phyloP scores from a whole-genome alignment of 2,888 invertebrate species.

The Gymnocheta viridis region DNA sequence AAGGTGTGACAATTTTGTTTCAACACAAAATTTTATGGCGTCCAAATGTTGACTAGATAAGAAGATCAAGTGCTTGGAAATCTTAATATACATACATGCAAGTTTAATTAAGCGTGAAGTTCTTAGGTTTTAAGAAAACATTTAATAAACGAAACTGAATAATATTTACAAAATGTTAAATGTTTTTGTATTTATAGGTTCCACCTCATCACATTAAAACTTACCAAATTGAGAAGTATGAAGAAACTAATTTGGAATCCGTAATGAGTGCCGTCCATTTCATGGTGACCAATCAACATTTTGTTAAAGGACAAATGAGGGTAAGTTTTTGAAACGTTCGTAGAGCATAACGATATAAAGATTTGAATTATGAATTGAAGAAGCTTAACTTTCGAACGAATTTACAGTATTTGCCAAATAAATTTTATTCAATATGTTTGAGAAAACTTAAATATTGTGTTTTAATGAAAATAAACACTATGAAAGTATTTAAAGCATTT shows the following conservation, averaged over 20 bases:
- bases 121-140: not conserved
- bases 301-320: constrained; percentile 80
- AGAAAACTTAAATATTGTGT: not conserved
- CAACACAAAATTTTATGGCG: too few relatives aligned
- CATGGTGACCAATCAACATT: constrained; percentile 81
- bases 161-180: constrained; percentile 4
- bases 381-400: too few relatives aligned
- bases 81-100: not conserved
- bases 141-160: constrained; percentile 7
- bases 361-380: too few relatives aligned
- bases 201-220: constrained; percentile 81
- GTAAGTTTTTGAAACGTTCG: constrained; percentile 71
- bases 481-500: not conserved
- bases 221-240: constrained; percentile 80
- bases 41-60: too few relatives aligned
- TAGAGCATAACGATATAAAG: too few relatives aligned
- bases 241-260: constrained; percentile 79
- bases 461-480: not conserved
- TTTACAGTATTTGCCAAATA: too few relatives aligned
- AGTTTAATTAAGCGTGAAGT: constrained; percentile 29
- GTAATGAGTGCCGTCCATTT: constrained; percentile 80
- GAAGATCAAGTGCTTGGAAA: not conserved
- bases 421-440: too few relatives aligned
- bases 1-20: constrained; percentile 69
- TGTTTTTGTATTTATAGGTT: constrained; percentile 74